Conservation (phyloP, 2,888 invertebrate genomes). For the Andrena haemorrhoa region DNA sequence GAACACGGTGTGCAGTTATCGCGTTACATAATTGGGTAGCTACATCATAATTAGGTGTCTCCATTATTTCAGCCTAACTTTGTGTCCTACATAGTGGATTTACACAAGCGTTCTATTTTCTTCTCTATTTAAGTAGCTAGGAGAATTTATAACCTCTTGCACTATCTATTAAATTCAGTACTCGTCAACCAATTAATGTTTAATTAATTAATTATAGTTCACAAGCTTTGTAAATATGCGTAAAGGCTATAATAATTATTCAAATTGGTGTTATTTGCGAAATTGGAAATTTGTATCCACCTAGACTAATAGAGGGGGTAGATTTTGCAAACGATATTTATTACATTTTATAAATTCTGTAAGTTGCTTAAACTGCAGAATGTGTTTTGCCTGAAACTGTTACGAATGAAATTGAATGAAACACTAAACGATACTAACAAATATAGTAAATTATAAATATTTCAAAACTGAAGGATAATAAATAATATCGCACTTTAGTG, state of each 20-base stretch:
- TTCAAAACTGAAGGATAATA: no score
- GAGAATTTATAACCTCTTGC: not conserved
- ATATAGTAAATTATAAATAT: no score
- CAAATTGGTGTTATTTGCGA: not conserved
- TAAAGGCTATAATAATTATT: no score
- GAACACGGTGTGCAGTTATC: constrained; percentile 52
- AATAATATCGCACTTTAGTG: no score
- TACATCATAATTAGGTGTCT: constrained; percentile 42
- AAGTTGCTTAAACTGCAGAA: not conserved
- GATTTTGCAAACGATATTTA: not conserved
- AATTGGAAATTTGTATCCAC: not conserved
- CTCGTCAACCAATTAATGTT: no score
- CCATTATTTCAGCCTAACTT: not conserved
- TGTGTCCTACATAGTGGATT: not conserved
- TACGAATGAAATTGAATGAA: no score
- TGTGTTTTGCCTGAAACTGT: not conserved
- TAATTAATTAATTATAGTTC: no score
- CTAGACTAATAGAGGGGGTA: not conserved
- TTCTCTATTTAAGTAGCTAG: not conserved
- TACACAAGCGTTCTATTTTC: not conserved
- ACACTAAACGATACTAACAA: no score
- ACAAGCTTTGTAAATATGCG: no score
- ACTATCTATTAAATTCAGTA: no score
- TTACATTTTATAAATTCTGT: not conserved
- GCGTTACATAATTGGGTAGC: constrained; percentile 57